phyloP scores from a whole-genome alignment of 1,140 invertebrate species.

The Drosophila teissieri region DNA sequence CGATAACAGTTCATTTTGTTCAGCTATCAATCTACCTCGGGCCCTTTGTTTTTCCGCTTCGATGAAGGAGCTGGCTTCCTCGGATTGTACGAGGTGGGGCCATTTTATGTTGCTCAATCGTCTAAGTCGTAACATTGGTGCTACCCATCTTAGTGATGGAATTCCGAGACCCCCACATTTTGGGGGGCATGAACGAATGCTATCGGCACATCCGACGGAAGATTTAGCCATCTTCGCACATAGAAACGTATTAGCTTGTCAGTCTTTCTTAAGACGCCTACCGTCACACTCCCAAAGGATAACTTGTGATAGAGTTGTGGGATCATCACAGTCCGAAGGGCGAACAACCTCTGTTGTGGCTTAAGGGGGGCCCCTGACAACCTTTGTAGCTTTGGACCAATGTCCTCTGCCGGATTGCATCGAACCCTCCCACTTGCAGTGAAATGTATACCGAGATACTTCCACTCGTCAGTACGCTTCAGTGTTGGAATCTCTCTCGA shows the following conservation, averaged over 20 bases:
- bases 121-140: too few relatives aligned
- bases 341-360: not conserved
- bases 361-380: not conserved
- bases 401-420: conserved; percentile 3
- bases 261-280: too few relatives aligned
- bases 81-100: too few relatives aligned
- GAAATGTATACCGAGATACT: conserved; percentile 2
- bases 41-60: too few relatives aligned
- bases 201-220: conserved; percentile 1
- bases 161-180: conserved; percentile 1
- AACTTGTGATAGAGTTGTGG: not conserved
- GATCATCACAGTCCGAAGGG: not conserved
- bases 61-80: too few relatives aligned
- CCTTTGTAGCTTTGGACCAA: not conserved
- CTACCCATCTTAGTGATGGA: not conserved
- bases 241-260: too few relatives aligned
- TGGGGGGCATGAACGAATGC: not conserved
- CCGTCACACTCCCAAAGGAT: too few relatives aligned
- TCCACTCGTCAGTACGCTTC: conserved; percentile 12
- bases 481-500: not conserved
- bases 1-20: too few relatives aligned
- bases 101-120: too few relatives aligned
- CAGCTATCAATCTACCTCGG: too few relatives aligned
- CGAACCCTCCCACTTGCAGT: not conserved
- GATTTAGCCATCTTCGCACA: not conserved